Percentiles rank a stretch among this genome's conserved stretches.
Evolutionary conservation across 2,888 invertebrate species (phyloP).

Genomic region (Mythimna lalbum): DNA sequence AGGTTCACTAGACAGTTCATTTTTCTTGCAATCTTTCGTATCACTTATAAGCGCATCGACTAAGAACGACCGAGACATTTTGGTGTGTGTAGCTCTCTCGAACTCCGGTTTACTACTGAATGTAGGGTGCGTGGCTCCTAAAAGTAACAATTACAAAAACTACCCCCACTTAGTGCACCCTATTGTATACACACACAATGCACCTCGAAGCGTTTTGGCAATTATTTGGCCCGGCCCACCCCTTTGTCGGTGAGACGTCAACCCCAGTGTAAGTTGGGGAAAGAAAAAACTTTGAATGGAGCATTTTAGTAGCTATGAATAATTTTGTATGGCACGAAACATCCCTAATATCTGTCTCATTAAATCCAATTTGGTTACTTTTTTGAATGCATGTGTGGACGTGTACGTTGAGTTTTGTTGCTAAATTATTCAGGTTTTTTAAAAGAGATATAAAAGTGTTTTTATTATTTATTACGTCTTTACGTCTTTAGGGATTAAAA

Average conservation of each 20-base stretch:
- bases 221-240: slow-evolving; percentile 90
- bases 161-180: slow-evolving; percentile 90
- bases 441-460: slow-evolving; percentile 36
- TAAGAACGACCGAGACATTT: slow-evolving; percentile 95
- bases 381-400: slow-evolving; percentile 75
- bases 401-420: slow-evolving; percentile 66
- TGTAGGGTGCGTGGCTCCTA: slow-evolving; percentile 77
- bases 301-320: slow-evolving; percentile 90
- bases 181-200: slow-evolving; percentile 89
- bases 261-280: slow-evolving; percentile 81
- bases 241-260: slow-evolving; percentile 88
- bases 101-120: slow-evolving; percentile 80
- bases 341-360: slow-evolving; percentile 89
- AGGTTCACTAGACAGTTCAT: slow-evolving; percentile 82
- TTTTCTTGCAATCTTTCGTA: slow-evolving; percentile 86
- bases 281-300: slow-evolving; percentile 84
- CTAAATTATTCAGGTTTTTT: slow-evolving; percentile 54
- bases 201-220: slow-evolving; percentile 90
- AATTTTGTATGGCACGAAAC: slow-evolving; percentile 88
- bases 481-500: slow-evolving; percentile 19
- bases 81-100: slow-evolving; percentile 70
- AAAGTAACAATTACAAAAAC: slow-evolving; percentile 90
- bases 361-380: slow-evolving; percentile 88
- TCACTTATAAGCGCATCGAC: slow-evolving; percentile 95
- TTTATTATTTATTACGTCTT: slow-evolving; percentile 31